Conservation (phyloP, 53 echinoderm and acorn worm genomes). For the Pentamera pediparva region DNA sequence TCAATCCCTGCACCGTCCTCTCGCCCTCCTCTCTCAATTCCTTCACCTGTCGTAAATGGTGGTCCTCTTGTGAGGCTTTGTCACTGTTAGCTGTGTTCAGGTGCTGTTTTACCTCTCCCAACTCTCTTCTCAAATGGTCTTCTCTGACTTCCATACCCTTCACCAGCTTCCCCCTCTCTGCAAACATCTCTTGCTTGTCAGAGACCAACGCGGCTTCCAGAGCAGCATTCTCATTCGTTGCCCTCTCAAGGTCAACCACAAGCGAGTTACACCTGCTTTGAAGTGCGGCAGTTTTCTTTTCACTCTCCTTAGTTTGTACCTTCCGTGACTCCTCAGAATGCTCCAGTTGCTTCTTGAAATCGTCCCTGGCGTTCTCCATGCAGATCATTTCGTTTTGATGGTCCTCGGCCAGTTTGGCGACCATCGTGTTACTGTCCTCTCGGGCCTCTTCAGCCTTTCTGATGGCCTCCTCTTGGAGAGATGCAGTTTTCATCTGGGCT, state of each 20-base stretch:
- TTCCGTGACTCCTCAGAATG: neutral
- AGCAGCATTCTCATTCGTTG: neutral
- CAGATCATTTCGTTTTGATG: neutral
- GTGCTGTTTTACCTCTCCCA: neutral
- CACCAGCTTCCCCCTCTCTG: slow-evolving; percentile 1
- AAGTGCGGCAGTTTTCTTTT: neutral
- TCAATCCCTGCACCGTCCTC: neutral
- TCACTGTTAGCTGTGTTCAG: neutral
- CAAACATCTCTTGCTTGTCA: slow-evolving; percentile 11
- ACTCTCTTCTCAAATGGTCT: slow-evolving; percentile 2
- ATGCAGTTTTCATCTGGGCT: neutral
- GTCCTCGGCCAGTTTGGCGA: neutral
- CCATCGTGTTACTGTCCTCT: neutral
- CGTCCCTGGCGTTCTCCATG: neutral
- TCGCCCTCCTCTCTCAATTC: neutral
- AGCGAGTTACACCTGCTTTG: neutral
- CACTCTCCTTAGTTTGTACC: neutral
- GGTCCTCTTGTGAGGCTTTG: neutral
- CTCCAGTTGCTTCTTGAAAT: slow-evolving; percentile 3
- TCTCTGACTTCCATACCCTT: slow-evolving; percentile 1
- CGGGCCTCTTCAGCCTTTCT: neutral
- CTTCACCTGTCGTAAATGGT: neutral
- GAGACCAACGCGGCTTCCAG: neutral
- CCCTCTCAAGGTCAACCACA: slow-evolving; percentile 21
- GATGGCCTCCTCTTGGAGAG: neutral